phyloP scores from a whole-genome alignment of 1,140 invertebrate species.

The Drosophila watanabei region DNA sequence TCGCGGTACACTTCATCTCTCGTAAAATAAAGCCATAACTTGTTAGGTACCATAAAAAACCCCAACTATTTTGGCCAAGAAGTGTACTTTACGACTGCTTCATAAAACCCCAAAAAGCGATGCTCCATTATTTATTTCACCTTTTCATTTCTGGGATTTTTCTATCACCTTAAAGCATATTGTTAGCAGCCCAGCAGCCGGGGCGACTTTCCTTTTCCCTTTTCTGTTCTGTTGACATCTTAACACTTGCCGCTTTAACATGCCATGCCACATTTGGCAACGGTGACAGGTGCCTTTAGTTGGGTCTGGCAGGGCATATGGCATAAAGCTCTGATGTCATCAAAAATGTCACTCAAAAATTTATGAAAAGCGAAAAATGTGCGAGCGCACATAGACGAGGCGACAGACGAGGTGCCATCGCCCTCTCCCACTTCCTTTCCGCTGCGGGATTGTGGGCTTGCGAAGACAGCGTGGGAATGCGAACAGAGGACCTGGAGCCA shows the following conservation, averaged over 20 bases:
- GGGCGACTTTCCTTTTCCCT: constrained; percentile 15
- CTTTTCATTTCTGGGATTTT: constrained; percentile 13
- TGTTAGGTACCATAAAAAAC: constrained; percentile 7
- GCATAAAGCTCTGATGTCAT: constrained; percentile 80
- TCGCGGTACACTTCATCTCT: background rate
- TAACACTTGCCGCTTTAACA: constrained; percentile 80
- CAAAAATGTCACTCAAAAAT: constrained; percentile 84
- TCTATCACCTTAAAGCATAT: constrained; percentile 33
- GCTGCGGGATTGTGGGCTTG: constrained; percentile 5
- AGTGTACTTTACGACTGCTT: constrained; percentile 7
- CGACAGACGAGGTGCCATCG: constrained; percentile 7
- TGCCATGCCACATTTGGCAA: constrained; percentile 77
- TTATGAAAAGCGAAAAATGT: constrained; percentile 74
- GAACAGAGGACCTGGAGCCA: constrained; percentile 43
- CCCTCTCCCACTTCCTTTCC: background rate
- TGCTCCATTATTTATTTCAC: constrained; percentile 21
- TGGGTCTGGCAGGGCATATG: constrained; percentile 62
- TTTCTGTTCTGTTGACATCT: constrained; percentile 69
- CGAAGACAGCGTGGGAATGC: constrained; percentile 41
- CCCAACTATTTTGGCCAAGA: background rate
- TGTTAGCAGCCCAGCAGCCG: background rate
- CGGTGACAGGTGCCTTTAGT: constrained; percentile 83
- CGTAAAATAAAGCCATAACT: constrained; percentile 4
- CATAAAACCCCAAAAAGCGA: background rate
- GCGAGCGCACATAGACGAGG: constrained; percentile 49